Conservation (phyloP, 2,113 vertebrate genomes). For the Hymenochirus boettgeri region DNA sequence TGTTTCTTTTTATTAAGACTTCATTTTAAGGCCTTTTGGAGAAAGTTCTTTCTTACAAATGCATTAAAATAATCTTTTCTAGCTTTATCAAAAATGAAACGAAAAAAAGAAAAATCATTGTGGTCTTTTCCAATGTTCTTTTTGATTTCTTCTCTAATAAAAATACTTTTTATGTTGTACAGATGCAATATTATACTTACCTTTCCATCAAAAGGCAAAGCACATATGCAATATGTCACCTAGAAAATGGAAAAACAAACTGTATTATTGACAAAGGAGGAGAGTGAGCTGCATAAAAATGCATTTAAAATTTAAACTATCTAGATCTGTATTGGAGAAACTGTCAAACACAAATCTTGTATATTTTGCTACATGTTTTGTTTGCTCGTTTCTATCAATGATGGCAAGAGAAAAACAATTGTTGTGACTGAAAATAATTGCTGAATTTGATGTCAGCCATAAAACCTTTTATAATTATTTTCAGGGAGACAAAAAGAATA, state of each 20-base stretch:
- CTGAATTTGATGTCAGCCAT: slow-evolving; percentile 5
- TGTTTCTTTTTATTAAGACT: too few relatives aligned
- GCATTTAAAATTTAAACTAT: slow-evolving; percentile 1
- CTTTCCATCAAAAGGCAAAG: background rate
- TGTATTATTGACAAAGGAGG: background rate
- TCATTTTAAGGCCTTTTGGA: too few relatives aligned
- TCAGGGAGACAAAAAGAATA: background rate
- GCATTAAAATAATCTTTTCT: too few relatives aligned
- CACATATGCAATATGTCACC: background rate
- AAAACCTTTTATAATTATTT: slow-evolving; percentile 10
- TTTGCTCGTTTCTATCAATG: slow-evolving; percentile 7
- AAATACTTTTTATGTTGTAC: background rate
- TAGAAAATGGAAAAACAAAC: slow-evolving; percentile 13
- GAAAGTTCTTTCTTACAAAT: too few relatives aligned
- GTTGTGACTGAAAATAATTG: slow-evolving; percentile 1
- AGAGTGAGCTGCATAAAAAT: slow-evolving; percentile 2
- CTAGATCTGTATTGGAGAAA: slow-evolving; percentile 8
- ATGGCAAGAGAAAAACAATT: slow-evolving; percentile 4
- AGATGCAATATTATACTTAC: background rate
- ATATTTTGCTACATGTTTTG: slow-evolving; percentile 14
- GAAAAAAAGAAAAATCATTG: background rate
- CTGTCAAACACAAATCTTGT: slow-evolving; percentile 11
- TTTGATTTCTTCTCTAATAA: background rate
- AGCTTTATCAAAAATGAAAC: background rate
- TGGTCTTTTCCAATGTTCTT: background rate